A percentile compares a stretch with the other conserved stretches of the same genome.
Evolutionary conservation across 64 coral and sea anemone genomes (phyloP).

Genomic region (Stichodactyla helianthus): DNA sequence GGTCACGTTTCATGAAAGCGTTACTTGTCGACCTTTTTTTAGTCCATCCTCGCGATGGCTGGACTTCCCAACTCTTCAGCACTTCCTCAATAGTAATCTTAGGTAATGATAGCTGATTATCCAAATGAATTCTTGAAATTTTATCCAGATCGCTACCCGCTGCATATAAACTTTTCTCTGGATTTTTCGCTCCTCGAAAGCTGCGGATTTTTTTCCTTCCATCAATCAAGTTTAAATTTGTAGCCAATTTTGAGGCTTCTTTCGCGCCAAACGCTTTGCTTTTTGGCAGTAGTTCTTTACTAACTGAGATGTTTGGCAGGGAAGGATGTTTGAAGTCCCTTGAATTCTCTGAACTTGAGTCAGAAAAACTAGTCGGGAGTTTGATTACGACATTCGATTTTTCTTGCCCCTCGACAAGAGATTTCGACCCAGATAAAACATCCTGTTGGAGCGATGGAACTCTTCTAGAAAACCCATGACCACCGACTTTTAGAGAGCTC

Average conservation of each 20-base stretch:
- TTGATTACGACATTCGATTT: neutral
- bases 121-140: neutral
- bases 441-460: neutral
- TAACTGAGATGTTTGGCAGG: neutral
- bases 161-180: neutral
- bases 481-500: neutral
- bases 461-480: neutral
- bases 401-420: neutral
- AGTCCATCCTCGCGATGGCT: neutral
- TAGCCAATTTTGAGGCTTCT: neutral
- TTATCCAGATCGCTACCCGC: neutral
- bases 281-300: neutral
- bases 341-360: neutral
- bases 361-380: neutral
- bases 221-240: neutral
- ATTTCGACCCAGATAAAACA: neutral
- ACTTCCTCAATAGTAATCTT: slow-evolving; percentile 63
- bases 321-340: neutral
- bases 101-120: slow-evolving; percentile 22
- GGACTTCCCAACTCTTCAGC: slow-evolving; percentile 43
- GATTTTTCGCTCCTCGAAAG: neutral
- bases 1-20: slow-evolving; percentile 28
- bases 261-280: neutral
- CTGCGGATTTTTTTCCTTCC: neutral
- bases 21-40: slow-evolving; percentile 22